A percentile compares a stretch with the other conserved stretches of the same genome.
These are phyloP conservation scores for Spicauda simplicius DNA, from an alignment of 2,888 invertebrate genomes.

Conservation along the genomic window DNA sequence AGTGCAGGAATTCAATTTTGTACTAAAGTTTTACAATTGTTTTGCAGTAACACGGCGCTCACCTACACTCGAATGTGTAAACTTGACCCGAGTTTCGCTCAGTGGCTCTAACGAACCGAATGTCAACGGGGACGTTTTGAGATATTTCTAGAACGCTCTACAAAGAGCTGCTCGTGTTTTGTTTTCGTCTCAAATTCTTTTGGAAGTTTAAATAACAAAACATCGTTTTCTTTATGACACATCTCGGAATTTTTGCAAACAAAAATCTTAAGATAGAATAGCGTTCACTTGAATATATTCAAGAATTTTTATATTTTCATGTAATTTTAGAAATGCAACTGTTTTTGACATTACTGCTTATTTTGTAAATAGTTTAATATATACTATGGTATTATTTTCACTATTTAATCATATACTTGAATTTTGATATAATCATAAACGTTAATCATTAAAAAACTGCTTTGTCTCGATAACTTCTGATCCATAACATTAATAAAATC, in stretches of 20 bases:
- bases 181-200: constrained; percentile 9
- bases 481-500: too few relatives aligned
- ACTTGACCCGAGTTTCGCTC: constrained; percentile 1
- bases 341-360: too few relatives aligned
- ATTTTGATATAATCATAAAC: too few relatives aligned
- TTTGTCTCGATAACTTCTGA: too few relatives aligned
- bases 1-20: constrained; percentile 9
- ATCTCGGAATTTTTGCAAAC: constrained; percentile 3
- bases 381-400: too few relatives aligned
- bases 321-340: too few relatives aligned
- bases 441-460: too few relatives aligned
- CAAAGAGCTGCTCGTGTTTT: constrained; percentile 14
- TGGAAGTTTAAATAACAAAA: constrained; percentile 4
- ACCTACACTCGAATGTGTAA: constrained; percentile 18
- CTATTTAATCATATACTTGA: too few relatives aligned
- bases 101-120: constrained; percentile 19
- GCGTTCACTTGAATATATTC: too few relatives aligned
- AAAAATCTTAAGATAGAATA: not conserved
- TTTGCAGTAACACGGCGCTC: constrained; percentile 6
- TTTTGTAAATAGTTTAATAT: too few relatives aligned
- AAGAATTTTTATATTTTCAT: too few relatives aligned
- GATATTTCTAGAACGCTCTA: constrained; percentile 19
- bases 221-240: not conserved
- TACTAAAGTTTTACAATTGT: constrained; percentile 12
- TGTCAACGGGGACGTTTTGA: constrained; percentile 14